phyloP scores from a whole-genome alignment of 2,888 invertebrate genomes.

The Callyntrura guangdongensis region DNA sequence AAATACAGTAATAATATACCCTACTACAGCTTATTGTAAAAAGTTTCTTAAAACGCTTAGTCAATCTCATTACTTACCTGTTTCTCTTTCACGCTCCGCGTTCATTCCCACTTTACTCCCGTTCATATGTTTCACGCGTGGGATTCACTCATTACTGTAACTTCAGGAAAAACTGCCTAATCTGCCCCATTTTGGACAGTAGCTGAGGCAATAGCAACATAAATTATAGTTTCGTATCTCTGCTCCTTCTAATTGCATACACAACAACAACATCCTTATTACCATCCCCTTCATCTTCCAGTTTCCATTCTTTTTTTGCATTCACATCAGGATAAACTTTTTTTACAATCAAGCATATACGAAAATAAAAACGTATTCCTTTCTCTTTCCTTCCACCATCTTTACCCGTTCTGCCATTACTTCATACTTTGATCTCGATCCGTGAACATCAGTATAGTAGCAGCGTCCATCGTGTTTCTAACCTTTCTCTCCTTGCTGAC shows the following conservation, averaged over 20 bases:
- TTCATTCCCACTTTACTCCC: not conserved
- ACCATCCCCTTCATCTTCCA: conserved; percentile 37
- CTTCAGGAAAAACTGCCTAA: too few relatives aligned
- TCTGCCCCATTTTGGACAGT: too few relatives aligned
- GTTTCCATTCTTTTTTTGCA: conserved; percentile 50
- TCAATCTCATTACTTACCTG: conserved; percentile 45
- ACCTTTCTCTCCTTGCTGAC: conserved; percentile 48
- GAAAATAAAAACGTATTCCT: not conserved
- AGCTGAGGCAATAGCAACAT: too few relatives aligned
- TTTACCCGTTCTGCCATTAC: not conserved
- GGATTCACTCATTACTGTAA: conserved; percentile 5
- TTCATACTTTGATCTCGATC: not conserved
- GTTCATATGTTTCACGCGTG: conserved; percentile 35
- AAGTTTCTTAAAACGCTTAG: not conserved
- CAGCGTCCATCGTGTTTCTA: conserved; percentile 27
- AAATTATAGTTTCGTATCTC: conserved; percentile 53
- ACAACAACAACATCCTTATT: conserved; percentile 29
- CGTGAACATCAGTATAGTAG: conserved; percentile 16
- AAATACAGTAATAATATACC: conserved; percentile 13
- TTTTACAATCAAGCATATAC: conserved; percentile 26
- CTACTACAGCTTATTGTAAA: conserved; percentile 39
- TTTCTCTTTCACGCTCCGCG: not conserved
- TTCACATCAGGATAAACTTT: conserved; percentile 30
- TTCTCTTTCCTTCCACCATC: not conserved
- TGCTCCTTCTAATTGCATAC: conserved; percentile 15